phyloP scores from a whole-genome alignment of 2,888 invertebrate species.

The Mellilla xanthometata region DNA sequence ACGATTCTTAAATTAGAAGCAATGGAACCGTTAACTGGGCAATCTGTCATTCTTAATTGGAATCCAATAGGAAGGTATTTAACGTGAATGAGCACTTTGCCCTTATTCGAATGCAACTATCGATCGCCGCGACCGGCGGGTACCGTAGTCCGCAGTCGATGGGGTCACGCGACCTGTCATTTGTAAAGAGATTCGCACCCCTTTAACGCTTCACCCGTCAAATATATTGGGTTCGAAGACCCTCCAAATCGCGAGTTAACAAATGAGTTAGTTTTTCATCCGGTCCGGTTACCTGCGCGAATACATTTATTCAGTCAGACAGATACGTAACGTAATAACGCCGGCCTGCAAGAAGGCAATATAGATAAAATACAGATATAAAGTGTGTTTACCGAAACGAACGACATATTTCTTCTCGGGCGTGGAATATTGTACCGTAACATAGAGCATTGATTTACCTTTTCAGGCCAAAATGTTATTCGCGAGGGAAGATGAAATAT shows the following conservation, averaged over 20 bases:
- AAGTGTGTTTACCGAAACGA: slow-evolving; percentile 1
- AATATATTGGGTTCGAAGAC: slow-evolving; percentile 56
- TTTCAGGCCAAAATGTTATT: slow-evolving; percentile 44
- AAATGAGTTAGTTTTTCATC: slow-evolving; percentile 46
- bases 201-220: slow-evolving; percentile 58
- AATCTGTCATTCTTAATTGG: slow-evolving; percentile 16
- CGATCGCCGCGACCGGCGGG: slow-evolving; percentile 36
- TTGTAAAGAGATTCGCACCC: slow-evolving; percentile 67
- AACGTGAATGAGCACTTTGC: slow-evolving; percentile 17
- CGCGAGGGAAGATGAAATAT: slow-evolving; percentile 44
- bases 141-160: slow-evolving; percentile 37
- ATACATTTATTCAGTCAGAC: slow-evolving; percentile 11
- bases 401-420: slow-evolving; percentile 35
- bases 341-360: slow-evolving; percentile 30
- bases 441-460: slow-evolving; percentile 48
- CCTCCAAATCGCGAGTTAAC: slow-evolving; percentile 40
- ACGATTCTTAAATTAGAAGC: slow-evolving; percentile 9
- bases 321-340: slow-evolving; percentile 23
- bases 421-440: slow-evolving; percentile 41
- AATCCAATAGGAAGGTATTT: slow-evolving; percentile 10
- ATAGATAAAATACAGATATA: slow-evolving; percentile 33
- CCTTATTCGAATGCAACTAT: slow-evolving; percentile 42
- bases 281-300: slow-evolving; percentile 23
- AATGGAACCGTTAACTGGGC: slow-evolving; percentile 6
- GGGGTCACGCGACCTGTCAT: slow-evolving; percentile 65